Conservation (phyloP, 2,888 invertebrate species). For the Scaptodrosophila latifasciaeformis region DNA sequence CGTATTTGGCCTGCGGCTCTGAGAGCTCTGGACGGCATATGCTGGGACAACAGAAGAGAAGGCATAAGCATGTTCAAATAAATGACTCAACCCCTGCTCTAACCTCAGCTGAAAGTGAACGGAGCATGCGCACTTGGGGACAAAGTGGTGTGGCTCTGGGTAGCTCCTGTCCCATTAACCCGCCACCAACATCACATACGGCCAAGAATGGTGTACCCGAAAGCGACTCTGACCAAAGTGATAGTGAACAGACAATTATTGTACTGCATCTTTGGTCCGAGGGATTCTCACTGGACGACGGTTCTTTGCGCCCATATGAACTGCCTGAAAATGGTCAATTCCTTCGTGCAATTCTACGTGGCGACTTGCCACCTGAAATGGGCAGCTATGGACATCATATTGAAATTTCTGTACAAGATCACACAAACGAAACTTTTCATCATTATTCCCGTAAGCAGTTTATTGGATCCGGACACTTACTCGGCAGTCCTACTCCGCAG, state of each 20-base stretch:
- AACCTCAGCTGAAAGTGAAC: slow-evolving; percentile 47
- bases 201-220: not conserved
- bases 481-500: slow-evolving; percentile 15
- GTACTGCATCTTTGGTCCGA: slow-evolving; percentile 51
- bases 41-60: not conserved
- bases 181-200: slow-evolving; percentile 26
- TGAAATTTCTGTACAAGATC: slow-evolving; percentile 43
- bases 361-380: slow-evolving; percentile 51
- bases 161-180: slow-evolving; percentile 50
- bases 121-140: slow-evolving; percentile 49
- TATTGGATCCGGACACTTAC: slow-evolving; percentile 40
- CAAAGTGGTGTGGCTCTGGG: slow-evolving; percentile 41
- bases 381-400: slow-evolving; percentile 24
- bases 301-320: slow-evolving; percentile 34
- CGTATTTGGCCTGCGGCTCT: slow-evolving; percentile 24
- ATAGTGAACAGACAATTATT: slow-evolving; percentile 31
- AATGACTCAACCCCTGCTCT: slow-evolving; percentile 49
- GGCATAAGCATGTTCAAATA: slow-evolving; percentile 31
- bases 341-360: slow-evolving; percentile 44
- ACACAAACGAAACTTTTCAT: slow-evolving; percentile 41
- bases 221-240: slow-evolving; percentile 30
- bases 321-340: slow-evolving; percentile 46
- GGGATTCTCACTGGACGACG: slow-evolving; percentile 51
- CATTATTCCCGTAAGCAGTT: slow-evolving; percentile 41
- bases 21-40: slow-evolving; percentile 16